These are phyloP conservation scores for Otocyon megalotis DNA, from an alignment of 2,113 vertebrate species.

Conservation along the genomic window DNA sequence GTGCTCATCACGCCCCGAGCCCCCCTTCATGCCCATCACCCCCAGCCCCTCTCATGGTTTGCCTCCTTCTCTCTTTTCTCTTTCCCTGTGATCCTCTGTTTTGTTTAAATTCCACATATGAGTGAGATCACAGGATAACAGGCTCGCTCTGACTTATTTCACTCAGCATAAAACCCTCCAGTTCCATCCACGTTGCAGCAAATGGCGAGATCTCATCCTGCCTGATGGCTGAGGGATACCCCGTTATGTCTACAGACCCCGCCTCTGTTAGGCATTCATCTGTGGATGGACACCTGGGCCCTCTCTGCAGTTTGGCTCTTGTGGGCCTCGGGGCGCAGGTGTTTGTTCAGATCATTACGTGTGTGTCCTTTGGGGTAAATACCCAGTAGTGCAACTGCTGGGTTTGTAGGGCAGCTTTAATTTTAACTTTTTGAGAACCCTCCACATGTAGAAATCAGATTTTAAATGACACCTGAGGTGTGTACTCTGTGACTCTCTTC, in stretches of 20 bases:
- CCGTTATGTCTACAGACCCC: accelerated
- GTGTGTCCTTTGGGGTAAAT: background rate
- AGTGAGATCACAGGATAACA: accelerated
- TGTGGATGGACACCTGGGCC: background rate
- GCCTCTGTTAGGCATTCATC: accelerated
- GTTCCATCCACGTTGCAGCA: accelerated
- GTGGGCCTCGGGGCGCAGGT: background rate
- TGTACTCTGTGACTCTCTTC: accelerated
- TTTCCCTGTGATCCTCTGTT: background rate
- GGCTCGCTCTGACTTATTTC: background rate
- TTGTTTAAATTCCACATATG: background rate
- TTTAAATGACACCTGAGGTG: background rate
- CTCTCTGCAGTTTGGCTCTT: background rate
- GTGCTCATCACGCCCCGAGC: background rate
- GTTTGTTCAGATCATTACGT: background rate
- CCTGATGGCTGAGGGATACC: accelerated
- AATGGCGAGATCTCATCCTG: background rate
- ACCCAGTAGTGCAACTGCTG: background rate
- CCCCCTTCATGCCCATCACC: background rate
- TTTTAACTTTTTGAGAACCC: background rate
- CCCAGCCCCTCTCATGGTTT: too few species aligned
- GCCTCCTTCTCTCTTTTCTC: background rate
- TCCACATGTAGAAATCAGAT: accelerated
- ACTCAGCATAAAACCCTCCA: background rate
- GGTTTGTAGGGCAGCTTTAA: background rate